Conservation (phyloP, 2,113 vertebrate species). For the Chaenogobius annularis region DNA sequence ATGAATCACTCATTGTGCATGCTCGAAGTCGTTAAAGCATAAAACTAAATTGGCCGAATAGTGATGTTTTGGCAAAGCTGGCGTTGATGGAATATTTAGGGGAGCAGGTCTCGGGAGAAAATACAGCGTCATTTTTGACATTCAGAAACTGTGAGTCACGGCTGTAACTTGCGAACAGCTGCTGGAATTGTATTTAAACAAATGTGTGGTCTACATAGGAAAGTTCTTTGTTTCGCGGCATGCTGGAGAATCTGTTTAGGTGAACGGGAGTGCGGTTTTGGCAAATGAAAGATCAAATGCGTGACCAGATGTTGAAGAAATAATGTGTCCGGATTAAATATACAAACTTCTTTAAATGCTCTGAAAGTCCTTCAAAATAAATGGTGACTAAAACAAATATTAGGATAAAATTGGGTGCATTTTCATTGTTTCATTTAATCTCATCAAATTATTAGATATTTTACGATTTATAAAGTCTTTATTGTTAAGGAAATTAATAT, state of each 20-base stretch:
- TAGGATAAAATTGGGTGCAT: too few species aligned
- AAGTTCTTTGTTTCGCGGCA: not conserved
- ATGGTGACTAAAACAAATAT: not conserved
- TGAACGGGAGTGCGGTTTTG: not conserved
- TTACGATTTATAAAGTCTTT: too few species aligned
- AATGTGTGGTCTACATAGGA: slow-evolving; percentile 5
- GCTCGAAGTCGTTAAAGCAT: slow-evolving; percentile 32
- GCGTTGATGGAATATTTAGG: slow-evolving; percentile 9
- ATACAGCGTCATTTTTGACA: not conserved
- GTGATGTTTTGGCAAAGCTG: not conserved
- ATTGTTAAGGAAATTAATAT: too few species aligned
- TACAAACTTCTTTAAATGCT: not conserved
- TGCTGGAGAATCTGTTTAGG: not conserved
- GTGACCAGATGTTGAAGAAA: not conserved
- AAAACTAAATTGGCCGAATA: slow-evolving; percentile 10
- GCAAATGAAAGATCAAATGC: not conserved
- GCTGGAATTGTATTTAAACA: slow-evolving; percentile 6
- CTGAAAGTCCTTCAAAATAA: not conserved
- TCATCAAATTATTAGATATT: too few species aligned
- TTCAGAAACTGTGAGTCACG: not conserved
- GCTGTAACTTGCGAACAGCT: not conserved
- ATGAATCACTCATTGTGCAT: slow-evolving; percentile 16
- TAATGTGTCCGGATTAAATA: slow-evolving; percentile 19
- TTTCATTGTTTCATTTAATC: too few species aligned
- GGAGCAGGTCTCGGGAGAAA: slow-evolving; percentile 2